These are phyloP conservation scores for Phrynosoma blainvillii DNA, from an alignment of 2,113 vertebrate species.

Conservation along the genomic window DNA sequence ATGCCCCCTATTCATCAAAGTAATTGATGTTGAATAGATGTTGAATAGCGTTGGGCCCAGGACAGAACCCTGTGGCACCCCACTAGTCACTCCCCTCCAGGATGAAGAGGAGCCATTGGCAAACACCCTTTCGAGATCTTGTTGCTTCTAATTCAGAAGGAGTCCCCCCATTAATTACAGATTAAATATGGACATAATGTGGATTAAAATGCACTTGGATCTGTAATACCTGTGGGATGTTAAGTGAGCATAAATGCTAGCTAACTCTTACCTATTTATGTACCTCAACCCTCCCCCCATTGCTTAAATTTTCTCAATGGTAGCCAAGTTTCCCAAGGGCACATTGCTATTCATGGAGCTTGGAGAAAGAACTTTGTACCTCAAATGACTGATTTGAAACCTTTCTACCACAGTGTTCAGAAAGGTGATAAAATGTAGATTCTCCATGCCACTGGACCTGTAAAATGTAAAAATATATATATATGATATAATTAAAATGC, in stretches of 20 bases:
- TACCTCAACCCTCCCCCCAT: conserved; percentile 42
- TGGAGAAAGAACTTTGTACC: conserved; percentile 74
- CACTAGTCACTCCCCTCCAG: no score
- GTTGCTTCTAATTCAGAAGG: conserved; percentile 42
- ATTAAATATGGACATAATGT: conserved; percentile 25
- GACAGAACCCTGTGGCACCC: no score
- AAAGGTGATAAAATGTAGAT: conserved; percentile 62
- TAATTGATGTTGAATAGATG: no score
- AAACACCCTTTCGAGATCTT: conserved; percentile 7
- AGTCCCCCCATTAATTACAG: not conserved
- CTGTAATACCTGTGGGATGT: conserved; percentile 39
- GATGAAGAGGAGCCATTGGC: no score
- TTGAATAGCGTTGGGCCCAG: no score
- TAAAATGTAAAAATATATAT: conserved; percentile 35
- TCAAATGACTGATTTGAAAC: conserved; percentile 68
- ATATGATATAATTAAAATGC: conserved; percentile 4
- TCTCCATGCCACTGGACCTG: conserved; percentile 86
- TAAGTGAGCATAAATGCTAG: conserved; percentile 44
- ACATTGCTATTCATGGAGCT: conserved; percentile 2
- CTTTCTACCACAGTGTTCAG: conserved; percentile 77
- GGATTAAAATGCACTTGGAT: conserved; percentile 51
- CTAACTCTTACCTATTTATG: conserved; percentile 53
- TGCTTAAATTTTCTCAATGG: not conserved
- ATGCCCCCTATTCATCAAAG: no score
- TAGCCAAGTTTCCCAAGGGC: not conserved